These are phyloP conservation scores for Trichopria drosophilae DNA, from an alignment of 2,888 invertebrate genomes.

Conservation along the genomic window DNA sequence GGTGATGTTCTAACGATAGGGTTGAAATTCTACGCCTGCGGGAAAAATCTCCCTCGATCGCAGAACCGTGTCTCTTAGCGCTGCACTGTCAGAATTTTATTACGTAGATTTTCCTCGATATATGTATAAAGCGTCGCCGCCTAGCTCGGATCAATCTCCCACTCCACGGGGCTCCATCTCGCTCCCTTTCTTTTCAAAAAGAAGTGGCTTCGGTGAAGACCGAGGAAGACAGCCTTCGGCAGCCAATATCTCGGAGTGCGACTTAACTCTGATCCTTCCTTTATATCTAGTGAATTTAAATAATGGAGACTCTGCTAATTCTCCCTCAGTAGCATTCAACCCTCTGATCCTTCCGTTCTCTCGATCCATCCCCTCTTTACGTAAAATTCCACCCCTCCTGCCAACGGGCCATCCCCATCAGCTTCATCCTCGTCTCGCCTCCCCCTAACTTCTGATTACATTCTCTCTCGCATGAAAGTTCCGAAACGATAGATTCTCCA, in stretches of 20 bases:
- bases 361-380: no score
- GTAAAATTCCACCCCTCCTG: conserved; percentile 13
- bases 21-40: no score
- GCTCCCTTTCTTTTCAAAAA: conserved; percentile 30
- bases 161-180: conserved; percentile 8
- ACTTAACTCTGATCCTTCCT: conserved; percentile 51
- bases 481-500: conserved; percentile 27
- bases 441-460: no score
- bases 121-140: no score
- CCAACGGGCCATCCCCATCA: no score
- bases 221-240: conserved; percentile 40
- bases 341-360: conserved; percentile 2
- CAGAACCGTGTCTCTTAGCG: conserved; percentile 14
- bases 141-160: conserved; percentile 22
- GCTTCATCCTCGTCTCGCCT: no score
- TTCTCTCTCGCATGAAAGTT: no score
- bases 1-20: no score
- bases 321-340: conserved; percentile 39
- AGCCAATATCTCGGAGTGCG: conserved; percentile 51
- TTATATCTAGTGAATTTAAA: conserved; percentile 51
- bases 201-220: conserved; percentile 19
- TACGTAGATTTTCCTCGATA: conserved; percentile 44
- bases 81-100: conserved; percentile 42
- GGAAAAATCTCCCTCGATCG: no score
- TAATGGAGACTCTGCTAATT: conserved; percentile 50